Evolutionary conservation across 2,113 vertebrate genomes (phyloP), one percentile per base, ranked within the genome.

Genomic region (Dasyurus viverrinus): DNA sequence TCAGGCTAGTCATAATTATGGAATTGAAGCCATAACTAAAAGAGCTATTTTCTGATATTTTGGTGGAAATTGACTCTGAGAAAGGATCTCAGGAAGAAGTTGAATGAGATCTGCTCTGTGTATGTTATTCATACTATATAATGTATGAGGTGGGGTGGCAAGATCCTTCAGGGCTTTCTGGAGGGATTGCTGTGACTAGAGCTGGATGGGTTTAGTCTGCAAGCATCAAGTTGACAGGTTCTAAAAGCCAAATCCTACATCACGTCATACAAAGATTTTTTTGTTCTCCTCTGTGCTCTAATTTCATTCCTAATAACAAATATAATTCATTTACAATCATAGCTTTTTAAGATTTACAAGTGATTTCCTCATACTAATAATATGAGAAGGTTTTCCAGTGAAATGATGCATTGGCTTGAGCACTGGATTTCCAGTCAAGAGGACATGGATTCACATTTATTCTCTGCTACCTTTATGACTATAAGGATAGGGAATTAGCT

Each of bases 221-320:
- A 26, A 93, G 52, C 7, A 91, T 54, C 36, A 53, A 36, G 8
- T 9, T 36, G 42, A 90, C 93, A 1, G 68, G 6, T 42, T 84
- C 16, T 42, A 84, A 84, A 84, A 84, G 19, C n/a, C n/a, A 84
- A 84, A 42, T 36, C 68, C n/a, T 84, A 23, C 36, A 8, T 84
- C 68, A 84, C 1, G 0, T 22, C 19, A 84, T n/a, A 42, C 19
- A 84, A 84, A 36, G n/a, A 6, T 19, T 84, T 84, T 84, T 84
- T 68, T 52, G 68, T 42, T 2, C n/a, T 76, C 36, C 16, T 42
- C 89, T 90, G 25, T 54, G 36, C 91, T 84, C 90, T 68, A 93
- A 93, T 92, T 94, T 89, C 10, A 76, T 36, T 90, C 57, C 89
- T 92, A 90, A 53, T 90, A 90, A 90, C 26, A 76, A 55, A 68